Conservation (phyloP, 1,140 invertebrate genomes). For the Hypsibius dujardini region DNA sequence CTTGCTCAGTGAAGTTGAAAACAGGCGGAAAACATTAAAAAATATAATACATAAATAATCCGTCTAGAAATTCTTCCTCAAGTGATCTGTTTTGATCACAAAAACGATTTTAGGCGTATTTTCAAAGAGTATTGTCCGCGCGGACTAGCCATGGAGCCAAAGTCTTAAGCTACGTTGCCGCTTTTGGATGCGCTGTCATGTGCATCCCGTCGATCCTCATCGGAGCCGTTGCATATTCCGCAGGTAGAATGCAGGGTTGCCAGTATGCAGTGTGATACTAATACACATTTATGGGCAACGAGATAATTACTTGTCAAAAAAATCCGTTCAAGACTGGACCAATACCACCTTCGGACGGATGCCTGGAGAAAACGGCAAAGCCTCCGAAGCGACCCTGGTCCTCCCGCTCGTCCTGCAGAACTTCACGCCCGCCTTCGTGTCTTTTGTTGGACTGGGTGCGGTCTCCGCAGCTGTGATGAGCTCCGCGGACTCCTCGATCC, state of each 20-base stretch:
- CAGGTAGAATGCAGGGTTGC: conserved; percentile 41
- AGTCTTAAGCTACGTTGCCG: conserved; percentile 85
- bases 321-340: conserved; percentile 57
- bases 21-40: too few species aligned
- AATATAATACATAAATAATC: too few species aligned
- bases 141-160: conserved; percentile 80
- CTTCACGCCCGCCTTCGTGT: conserved; percentile 70
- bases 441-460: conserved; percentile 87
- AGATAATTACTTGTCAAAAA: too few species aligned
- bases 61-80: too few species aligned
- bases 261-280: too few species aligned
- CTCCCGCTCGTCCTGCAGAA: conserved; percentile 90
- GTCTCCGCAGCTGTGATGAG: conserved; percentile 96
- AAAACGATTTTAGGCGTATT: conserved; percentile 56
- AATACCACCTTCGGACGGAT: conserved; percentile 54
- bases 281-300: too few species aligned
- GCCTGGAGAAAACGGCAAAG: conserved; percentile 42
- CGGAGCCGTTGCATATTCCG: conserved; percentile 83
- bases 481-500: conserved; percentile 86
- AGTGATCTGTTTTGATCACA: too few species aligned
- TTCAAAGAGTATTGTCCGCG: conserved; percentile 86
- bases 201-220: conserved; percentile 87
- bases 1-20: too few species aligned
- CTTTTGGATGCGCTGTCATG: conserved; percentile 82
- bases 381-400: conserved; percentile 72